Conservation (phyloP, 2,113 vertebrate species). For the Piliocolobus tephrosceles region DNA sequence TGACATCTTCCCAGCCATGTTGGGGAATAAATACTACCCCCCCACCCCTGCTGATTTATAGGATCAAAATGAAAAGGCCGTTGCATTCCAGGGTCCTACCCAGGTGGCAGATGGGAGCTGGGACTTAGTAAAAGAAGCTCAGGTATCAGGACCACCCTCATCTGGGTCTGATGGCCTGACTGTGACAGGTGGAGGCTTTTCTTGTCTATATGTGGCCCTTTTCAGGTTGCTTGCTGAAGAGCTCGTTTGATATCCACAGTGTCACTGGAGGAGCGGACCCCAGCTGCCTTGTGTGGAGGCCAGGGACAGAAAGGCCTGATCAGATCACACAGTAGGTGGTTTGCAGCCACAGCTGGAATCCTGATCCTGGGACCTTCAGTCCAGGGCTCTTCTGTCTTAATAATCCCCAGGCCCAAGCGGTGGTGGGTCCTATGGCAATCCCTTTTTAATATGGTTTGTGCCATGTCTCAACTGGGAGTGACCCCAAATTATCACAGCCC, state of each 20-base stretch:
- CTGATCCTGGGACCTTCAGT: not conserved
- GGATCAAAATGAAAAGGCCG: not conserved
- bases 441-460: not conserved
- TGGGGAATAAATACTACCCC: too few relatives aligned
- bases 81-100: not conserved
- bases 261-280: not conserved
- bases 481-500: not conserved
- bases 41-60: not conserved
- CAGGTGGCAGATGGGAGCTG: not conserved
- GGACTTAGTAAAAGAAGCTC: not conserved
- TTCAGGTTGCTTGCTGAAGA: not conserved
- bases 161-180: not conserved
- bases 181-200: not conserved
- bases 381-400: not conserved
- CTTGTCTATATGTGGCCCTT: not conserved
- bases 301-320: not conserved
- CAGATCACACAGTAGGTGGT: not conserved
- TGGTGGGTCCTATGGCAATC: not conserved
- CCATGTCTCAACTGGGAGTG: not conserved
- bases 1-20: not conserved
- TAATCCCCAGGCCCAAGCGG: not conserved
- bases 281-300: not conserved
- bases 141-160: not conserved
- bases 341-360: not conserved
- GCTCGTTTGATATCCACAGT: not conserved